Evolutionary conservation across 2,113 vertebrate genomes (phyloP).

Genomic region (Sylvilagus bachmani): DNA sequence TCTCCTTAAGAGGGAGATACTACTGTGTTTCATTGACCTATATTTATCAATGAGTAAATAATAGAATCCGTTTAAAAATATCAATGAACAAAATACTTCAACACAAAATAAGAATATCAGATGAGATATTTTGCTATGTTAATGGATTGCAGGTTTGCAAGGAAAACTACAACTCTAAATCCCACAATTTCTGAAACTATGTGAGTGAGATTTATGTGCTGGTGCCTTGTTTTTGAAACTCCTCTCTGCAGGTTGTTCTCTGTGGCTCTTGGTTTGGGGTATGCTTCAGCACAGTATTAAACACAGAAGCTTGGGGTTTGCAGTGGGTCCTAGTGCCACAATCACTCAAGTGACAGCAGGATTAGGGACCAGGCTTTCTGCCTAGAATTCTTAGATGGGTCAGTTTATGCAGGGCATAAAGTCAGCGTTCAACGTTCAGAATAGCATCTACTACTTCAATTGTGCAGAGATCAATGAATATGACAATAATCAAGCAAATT

Average conservation of each 20-base stretch:
- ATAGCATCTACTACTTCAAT: not conserved
- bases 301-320: not conserved
- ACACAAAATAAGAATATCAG: not conserved
- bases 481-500: not conserved
- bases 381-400: not conserved
- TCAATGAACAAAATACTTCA: not conserved
- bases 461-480: not conserved
- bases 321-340: not conserved
- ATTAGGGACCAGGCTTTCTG: not conserved
- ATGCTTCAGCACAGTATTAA: not conserved
- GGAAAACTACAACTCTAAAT: no score
- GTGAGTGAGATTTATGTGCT: no score
- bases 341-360: not conserved
- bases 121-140: not conserved
- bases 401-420: not conserved
- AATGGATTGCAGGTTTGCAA: not conserved
- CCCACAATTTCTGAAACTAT: no score
- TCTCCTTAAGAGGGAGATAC: not conserved
- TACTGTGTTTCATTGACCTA: slow-evolving; percentile 28
- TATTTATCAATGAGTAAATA: slow-evolving; percentile 26
- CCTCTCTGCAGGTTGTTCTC: not conserved
- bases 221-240: not conserved
- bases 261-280: not conserved
- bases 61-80: not conserved
- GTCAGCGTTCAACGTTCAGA: not conserved